These are phyloP conservation scores for Amorpha juglandis DNA, from an alignment of 2,888 invertebrate genomes.

Conservation along the genomic window DNA sequence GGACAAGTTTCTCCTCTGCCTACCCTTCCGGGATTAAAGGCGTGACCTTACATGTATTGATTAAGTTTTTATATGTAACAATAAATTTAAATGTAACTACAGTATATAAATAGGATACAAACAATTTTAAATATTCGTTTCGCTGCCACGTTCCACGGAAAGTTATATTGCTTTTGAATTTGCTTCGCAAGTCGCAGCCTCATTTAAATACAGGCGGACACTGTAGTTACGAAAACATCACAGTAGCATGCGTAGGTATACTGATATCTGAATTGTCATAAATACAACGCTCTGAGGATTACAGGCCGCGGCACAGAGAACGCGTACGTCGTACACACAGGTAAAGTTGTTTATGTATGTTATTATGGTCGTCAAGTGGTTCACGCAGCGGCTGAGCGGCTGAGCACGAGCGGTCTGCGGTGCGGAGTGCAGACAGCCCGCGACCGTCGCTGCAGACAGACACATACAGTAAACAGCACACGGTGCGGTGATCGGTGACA, in stretches of 20 bases:
- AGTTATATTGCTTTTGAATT: background rate
- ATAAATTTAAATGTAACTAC: background rate
- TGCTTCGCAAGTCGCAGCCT: background rate
- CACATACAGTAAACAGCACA: slow-evolving; percentile 25
- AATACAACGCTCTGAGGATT: slow-evolving; percentile 3
- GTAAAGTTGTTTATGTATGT: slow-evolving; percentile 26
- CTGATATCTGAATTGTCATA: slow-evolving; percentile 18
- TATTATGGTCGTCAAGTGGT: slow-evolving; percentile 27
- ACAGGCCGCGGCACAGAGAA: background rate
- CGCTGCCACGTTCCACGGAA: background rate
- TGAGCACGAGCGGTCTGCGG: slow-evolving; percentile 35
- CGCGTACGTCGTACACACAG: slow-evolving; percentile 18
- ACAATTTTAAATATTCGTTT: background rate
- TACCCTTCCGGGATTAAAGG: no score
- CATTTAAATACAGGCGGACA: background rate
- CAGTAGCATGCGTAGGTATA: background rate
- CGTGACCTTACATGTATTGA: no score
- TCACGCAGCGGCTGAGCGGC: slow-evolving; percentile 21
- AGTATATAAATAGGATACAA: background rate
- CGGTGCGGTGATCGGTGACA: slow-evolving; percentile 62
- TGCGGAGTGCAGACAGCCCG: slow-evolving; percentile 27
- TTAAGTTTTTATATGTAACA: no score
- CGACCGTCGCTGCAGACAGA: slow-evolving; percentile 36
- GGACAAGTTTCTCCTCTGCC: no score
- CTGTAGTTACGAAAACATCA: background rate